These are phyloP conservation scores for Phrynocephalus versicolor DNA, from an alignment of 2,113 vertebrate genomes.

Conservation along the genomic window DNA sequence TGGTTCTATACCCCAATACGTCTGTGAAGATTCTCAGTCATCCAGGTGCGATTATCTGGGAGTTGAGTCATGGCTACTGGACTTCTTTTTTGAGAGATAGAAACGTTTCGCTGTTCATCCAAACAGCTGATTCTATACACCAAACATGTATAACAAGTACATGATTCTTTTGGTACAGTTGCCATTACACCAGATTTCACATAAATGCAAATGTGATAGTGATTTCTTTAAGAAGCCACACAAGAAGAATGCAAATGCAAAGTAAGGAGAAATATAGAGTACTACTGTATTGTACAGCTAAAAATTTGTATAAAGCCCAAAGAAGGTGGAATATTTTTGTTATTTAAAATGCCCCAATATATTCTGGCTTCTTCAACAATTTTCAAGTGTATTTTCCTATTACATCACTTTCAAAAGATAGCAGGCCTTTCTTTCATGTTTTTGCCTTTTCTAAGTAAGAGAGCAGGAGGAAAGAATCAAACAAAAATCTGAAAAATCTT, in stretches of 20 bases:
- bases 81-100: too few relatives aligned
- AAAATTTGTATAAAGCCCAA: background rate
- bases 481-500: background rate
- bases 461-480: background rate
- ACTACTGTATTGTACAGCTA: constrained; percentile 2
- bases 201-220: background rate
- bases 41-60: too few relatives aligned
- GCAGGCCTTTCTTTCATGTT: background rate
- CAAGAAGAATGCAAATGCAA: constrained; percentile 8
- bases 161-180: background rate
- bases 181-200: background rate
- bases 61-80: too few relatives aligned
- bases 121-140: background rate
- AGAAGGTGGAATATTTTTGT: background rate
- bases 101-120: too few relatives aligned
- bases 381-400: background rate
- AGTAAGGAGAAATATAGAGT: constrained; percentile 3
- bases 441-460: background rate
- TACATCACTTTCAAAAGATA: background rate
- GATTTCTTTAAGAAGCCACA: constrained; percentile 25
- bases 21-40: too few relatives aligned
- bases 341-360: background rate
- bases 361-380: background rate
- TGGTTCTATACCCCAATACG: background rate
- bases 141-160: background rate